phyloP scores from a whole-genome alignment of 2,113 vertebrate genomes.

The Pseudopodoces humilis region DNA sequence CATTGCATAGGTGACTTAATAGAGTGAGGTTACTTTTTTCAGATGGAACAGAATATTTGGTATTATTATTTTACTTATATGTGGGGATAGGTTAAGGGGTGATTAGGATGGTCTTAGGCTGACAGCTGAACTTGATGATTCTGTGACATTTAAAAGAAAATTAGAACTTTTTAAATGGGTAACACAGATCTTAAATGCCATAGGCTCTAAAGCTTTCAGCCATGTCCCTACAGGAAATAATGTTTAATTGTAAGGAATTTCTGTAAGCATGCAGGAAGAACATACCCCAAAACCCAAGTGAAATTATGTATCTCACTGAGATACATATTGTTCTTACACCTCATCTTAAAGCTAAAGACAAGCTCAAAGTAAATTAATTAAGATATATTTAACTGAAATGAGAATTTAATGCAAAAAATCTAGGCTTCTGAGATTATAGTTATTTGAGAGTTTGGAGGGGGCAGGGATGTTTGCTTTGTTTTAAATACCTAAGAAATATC shows the following conservation, averaged over 20 bases:
- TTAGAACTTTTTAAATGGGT: neutral
- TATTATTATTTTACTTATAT: neutral
- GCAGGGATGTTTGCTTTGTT: neutral
- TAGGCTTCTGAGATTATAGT: neutral
- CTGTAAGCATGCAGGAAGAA: neutral
- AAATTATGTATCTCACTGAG: neutral
- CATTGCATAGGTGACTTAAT: neutral
- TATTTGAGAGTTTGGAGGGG: neutral
- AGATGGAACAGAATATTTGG: neutral
- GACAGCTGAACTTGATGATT: neutral
- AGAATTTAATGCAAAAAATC: neutral
- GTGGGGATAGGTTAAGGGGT: neutral
- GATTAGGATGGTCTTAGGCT: neutral
- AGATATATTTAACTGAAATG: neutral
- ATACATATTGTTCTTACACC: neutral
- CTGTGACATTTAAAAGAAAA: neutral
- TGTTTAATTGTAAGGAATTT: neutral
- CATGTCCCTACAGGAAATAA: neutral
- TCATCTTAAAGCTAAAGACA: neutral
- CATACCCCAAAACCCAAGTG: neutral
- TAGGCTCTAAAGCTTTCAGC: neutral
- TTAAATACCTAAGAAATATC: neutral
- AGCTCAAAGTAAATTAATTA: slow-evolving; percentile 9
- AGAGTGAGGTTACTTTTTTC: neutral
- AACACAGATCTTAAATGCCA: neutral